Base-by-base conservation (phyloP, 2,888 invertebrate genomes). In the Criorhina ranunculi region DNA sequence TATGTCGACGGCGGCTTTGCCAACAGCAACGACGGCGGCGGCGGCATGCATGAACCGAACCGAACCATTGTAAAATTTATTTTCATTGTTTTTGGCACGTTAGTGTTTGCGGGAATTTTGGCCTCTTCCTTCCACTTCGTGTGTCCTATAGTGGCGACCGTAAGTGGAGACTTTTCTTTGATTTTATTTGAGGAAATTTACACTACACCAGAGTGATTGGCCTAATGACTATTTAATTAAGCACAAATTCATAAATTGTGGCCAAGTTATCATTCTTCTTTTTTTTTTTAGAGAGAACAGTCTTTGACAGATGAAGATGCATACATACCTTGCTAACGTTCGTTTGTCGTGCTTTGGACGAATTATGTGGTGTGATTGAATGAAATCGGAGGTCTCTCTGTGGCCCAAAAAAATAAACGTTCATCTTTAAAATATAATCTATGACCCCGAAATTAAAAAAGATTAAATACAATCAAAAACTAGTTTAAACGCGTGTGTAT, bases 61-160 rank as follows among this genome's bases (percentile, higher is more conserved):
- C n/a, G n/a, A n/a, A n/a, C 75, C 59, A 85, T 80, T 70, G 80
- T 69, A 24, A 67, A 80, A 85, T 85, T 80, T 85, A 80, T 85
- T 85, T 85, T 80, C 85, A 85, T 85, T 85, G 85, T 85, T 85
- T 85, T 85, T 85, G 80, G 85, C 85, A 85, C 79, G 80, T 80
- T 79, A 85, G 85, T 75, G 80, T 42, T n/a, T 42, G 51, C 2
- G 40, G 8, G 40, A 15, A 67, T 53, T 83, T 64, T 75, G 42
- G 49, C 29, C 42, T 49, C 46, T 66, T 62, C 49, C 29, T 37
- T 37, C 57, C 42, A 35, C 37, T 19, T 29, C n/a, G 33, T 55
- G 44, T 59, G 40, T 19, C 15, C 35, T 49, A n/a, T 15, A 35
- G n/a, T n/a, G n/a, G n/a, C n/a, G n/a, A n/a, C n/a, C n/a, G n/a